These are phyloP conservation scores for Volucella zonaria DNA, from an alignment of 2,888 invertebrate genomes.

Conservation along the genomic window DNA sequence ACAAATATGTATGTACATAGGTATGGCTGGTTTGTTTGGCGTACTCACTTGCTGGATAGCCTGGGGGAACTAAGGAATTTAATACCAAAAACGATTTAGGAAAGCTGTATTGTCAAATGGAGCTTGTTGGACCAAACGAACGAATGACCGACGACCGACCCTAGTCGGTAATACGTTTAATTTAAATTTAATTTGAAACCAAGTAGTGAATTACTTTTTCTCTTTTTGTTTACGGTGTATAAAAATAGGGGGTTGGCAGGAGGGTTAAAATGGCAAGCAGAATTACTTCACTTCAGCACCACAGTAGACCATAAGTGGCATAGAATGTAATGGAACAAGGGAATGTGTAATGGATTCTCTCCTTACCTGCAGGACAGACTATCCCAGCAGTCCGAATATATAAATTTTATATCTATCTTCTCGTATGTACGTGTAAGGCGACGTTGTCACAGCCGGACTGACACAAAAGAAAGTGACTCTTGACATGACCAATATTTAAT, in stretches of 20 bases:
- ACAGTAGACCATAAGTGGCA: background rate
- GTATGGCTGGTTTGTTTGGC: slow-evolving; percentile 1
- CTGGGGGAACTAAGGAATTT: slow-evolving; percentile 43
- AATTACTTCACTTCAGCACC: background rate
- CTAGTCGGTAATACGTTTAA: slow-evolving; percentile 56
- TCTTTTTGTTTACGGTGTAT: slow-evolving; percentile 38
- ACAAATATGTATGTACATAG: too few relatives aligned
- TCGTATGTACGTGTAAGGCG: background rate
- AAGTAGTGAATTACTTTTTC: slow-evolving; percentile 60
- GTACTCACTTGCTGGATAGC: background rate
- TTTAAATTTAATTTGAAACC: slow-evolving; percentile 70
- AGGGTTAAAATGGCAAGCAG: slow-evolving; percentile 17
- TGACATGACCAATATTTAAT: slow-evolving; percentile 57
- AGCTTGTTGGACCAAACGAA: background rate
- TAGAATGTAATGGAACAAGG: slow-evolving; percentile 4
- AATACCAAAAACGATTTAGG: slow-evolving; percentile 48
- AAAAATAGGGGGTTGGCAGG: slow-evolving; percentile 7
- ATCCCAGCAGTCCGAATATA: too few relatives aligned
- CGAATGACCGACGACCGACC: slow-evolving; percentile 19
- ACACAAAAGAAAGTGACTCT: slow-evolving; percentile 42
- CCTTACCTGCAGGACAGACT: background rate
- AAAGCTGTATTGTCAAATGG: slow-evolving; percentile 28
- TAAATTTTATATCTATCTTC: too few relatives aligned
- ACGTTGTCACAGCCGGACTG: slow-evolving; percentile 7
- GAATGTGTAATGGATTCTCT: slow-evolving; percentile 14